These are phyloP conservation scores for Takifugu rubripes DNA, from an alignment of 2,797 vertebrate genomes.

Conservation along the genomic window DNA sequence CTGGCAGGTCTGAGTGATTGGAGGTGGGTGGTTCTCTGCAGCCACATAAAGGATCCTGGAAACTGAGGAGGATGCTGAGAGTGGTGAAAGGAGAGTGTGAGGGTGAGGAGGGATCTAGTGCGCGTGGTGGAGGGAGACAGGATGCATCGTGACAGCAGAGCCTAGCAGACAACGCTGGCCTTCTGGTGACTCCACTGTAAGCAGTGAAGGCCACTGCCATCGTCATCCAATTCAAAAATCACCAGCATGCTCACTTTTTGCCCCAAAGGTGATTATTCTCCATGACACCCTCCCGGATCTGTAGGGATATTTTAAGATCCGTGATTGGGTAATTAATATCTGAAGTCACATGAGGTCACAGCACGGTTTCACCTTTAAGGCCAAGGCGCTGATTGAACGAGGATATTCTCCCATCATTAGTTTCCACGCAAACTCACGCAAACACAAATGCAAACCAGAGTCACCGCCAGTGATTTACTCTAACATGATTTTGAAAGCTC, in stretches of 20 bases:
- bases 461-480: conserved; percentile 2
- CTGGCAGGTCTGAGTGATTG: background rate
- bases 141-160: conserved; percentile 69
- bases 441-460: conserved; percentile 2
- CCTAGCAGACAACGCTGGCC: conserved; percentile 70
- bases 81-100: background rate
- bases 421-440: background rate
- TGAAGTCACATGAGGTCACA: too few species aligned
- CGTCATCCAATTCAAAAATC: conserved; percentile 2
- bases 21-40: conserved; percentile 1
- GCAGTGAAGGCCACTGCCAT: conserved; percentile 19
- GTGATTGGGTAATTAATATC: too few species aligned
- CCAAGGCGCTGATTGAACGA: conserved; percentile 13
- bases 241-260: too few species aligned
- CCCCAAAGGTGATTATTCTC: too few species aligned
- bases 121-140: conserved; percentile 27
- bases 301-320: too few species aligned
- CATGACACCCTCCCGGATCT: too few species aligned
- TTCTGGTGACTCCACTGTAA: conserved; percentile 69
- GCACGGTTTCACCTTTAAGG: too few species aligned
- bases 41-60: conserved; percentile 24
- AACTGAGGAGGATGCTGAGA: conserved; percentile 17
- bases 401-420: conserved; percentile 42
- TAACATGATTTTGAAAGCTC: too few species aligned
- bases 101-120: conserved; percentile 4